These are phyloP conservation scores for Agrilus mali DNA, from an alignment of 2,888 invertebrate species.

Conservation along the genomic window DNA sequence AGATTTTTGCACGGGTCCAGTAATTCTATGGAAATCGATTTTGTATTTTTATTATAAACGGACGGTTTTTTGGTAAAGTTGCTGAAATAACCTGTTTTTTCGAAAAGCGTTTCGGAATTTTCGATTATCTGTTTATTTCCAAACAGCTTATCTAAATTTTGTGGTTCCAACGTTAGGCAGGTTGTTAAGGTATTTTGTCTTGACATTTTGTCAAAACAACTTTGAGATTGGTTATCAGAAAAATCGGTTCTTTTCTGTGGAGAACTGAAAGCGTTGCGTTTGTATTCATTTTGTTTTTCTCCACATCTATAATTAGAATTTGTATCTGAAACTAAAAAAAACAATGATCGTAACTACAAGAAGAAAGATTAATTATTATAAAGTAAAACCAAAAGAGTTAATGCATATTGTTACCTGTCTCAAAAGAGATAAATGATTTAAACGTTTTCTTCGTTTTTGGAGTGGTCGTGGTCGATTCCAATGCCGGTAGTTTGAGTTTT, in stretches of 20 bases:
- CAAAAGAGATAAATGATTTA: slow-evolving; percentile 24
- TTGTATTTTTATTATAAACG: slow-evolving; percentile 9
- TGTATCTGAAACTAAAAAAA: neutral
- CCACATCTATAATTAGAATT: slow-evolving; percentile 15
- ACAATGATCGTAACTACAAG: neutral
- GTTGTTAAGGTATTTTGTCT: slow-evolving; percentile 28
- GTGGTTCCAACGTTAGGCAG: slow-evolving; percentile 31
- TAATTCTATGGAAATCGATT: slow-evolving; percentile 21
- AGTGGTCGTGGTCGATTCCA: slow-evolving; percentile 34
- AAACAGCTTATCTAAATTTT: slow-evolving; percentile 33
- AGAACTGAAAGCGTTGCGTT: slow-evolving; percentile 32
- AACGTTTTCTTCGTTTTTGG: slow-evolving; percentile 35
- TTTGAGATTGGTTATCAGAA: slow-evolving; percentile 14
- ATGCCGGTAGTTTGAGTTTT: slow-evolving; percentile 41
- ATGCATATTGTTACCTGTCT: slow-evolving; percentile 24
- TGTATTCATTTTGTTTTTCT: slow-evolving; percentile 13
- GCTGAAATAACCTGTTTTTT: slow-evolving; percentile 29
- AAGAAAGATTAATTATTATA: neutral
- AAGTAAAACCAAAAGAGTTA: neutral
- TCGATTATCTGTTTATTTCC: slow-evolving; percentile 33
- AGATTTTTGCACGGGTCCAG: neutral
- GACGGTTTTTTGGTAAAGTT: slow-evolving; percentile 12
- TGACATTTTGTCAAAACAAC: slow-evolving; percentile 25
- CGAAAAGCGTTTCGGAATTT: slow-evolving; percentile 31
- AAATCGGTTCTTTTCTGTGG: slow-evolving; percentile 33